phyloP scores from a whole-genome alignment of 1,140 invertebrate genomes.

The Dolichoris vasculosae region DNA sequence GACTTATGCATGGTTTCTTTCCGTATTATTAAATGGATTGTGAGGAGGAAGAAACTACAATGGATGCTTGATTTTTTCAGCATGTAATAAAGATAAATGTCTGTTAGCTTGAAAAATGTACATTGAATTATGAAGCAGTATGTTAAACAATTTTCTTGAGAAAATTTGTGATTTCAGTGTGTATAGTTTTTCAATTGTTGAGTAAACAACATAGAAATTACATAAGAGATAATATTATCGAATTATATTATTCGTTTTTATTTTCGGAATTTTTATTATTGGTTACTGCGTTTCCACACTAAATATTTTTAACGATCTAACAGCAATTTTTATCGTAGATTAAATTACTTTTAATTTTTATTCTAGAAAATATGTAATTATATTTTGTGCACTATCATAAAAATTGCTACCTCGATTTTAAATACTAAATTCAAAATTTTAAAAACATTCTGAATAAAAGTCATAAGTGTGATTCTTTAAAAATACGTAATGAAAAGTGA shows the following conservation, averaged over 20 bases:
- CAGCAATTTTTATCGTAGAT: slow-evolving; percentile 13
- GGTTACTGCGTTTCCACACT: slow-evolving; percentile 31
- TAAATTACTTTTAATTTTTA: neutral
- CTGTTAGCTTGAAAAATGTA: slow-evolving; percentile 15
- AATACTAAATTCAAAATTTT: slow-evolving; percentile 13
- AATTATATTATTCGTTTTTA: slow-evolving; percentile 44
- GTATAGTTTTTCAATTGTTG: slow-evolving; percentile 30
- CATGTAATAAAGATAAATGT: slow-evolving; percentile 19
- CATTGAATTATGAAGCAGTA: neutral
- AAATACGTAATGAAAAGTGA: slow-evolving; percentile 34
- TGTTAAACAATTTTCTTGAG: slow-evolving; percentile 7
- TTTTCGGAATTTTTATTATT: slow-evolving; percentile 47
- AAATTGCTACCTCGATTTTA: neutral
- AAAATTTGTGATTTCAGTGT: slow-evolving; percentile 31
- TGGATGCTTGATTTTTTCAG: neutral
- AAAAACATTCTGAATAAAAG: neutral
- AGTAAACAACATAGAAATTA: neutral
- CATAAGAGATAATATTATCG: slow-evolving; percentile 17
- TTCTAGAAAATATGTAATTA: neutral
- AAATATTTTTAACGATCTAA: neutral
- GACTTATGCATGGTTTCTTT: neutral
- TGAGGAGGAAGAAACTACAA: neutral
- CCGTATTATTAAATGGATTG: neutral
- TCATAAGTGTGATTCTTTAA: slow-evolving; percentile 25
- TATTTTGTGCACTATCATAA: neutral